A percentile compares a stretch with the other conserved stretches of the same genome.
phyloP scores from a whole-genome alignment of 2,113 vertebrate genomes.

The Mesembrinibis cayennensis region DNA sequence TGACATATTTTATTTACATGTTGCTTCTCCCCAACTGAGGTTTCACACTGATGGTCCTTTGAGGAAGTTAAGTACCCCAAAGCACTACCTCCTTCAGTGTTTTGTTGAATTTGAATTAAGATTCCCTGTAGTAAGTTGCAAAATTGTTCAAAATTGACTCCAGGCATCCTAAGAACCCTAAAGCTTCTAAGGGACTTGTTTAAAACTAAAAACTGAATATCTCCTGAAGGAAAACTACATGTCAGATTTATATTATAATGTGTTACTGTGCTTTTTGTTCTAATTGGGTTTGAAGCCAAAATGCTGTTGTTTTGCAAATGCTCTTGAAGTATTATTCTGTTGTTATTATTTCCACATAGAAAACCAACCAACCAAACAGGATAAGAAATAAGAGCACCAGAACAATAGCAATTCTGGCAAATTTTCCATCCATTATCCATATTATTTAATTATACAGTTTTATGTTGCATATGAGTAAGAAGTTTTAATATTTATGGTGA shows the following conservation, averaged over 20 bases:
- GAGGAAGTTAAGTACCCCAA: constrained; percentile 62
- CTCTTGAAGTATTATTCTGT: constrained; percentile 1
- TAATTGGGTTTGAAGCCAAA: constrained; percentile 69
- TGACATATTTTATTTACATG: constrained; percentile 69
- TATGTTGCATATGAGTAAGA: background rate
- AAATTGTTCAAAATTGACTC: constrained; percentile 78
- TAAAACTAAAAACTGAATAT: constrained; percentile 73
- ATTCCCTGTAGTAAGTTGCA: constrained; percentile 70
- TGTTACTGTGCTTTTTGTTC: constrained; percentile 55
- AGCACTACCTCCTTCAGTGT: constrained; percentile 65
- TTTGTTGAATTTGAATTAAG: constrained; percentile 78
- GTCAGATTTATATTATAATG: constrained; percentile 71
- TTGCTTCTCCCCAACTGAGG: constrained; percentile 38
- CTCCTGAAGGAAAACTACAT: constrained; percentile 74
- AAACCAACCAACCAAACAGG: background rate
- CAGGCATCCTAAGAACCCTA: constrained; percentile 77
- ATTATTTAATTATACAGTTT: background rate
- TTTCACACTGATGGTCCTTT: constrained; percentile 53
- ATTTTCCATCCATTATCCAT: background rate
- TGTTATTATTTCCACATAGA: constrained; percentile 39
- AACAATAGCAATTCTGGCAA: background rate
- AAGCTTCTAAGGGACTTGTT: constrained; percentile 75
- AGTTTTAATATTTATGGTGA: background rate
- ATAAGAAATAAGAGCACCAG: background rate
- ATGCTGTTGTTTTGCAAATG: constrained; percentile 28